Evolutionary conservation across 1,140 invertebrate species (phyloP), one percentile per base, ranked within the genome.

Genomic region (Nephotettix cincticeps): DNA sequence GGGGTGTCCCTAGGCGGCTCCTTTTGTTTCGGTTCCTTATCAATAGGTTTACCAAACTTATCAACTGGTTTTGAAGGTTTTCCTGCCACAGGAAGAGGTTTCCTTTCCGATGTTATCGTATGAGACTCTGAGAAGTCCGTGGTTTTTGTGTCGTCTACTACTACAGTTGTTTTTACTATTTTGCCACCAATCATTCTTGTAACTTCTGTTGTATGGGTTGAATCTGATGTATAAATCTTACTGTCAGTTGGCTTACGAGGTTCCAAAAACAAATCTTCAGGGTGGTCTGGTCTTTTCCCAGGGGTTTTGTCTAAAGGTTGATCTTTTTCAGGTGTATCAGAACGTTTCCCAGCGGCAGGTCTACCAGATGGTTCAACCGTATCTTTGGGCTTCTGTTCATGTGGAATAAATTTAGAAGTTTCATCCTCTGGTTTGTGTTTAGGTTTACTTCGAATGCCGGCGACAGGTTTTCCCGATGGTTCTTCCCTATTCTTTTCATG

Each of bases 91-190:
- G 36, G 36, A 4, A 51, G 14, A 14, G 68, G 45, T 56, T 69
- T 54, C 30, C n/a, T 30, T 9, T 14, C 14, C 9, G 21, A 56
- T 56, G 23, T 19, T 36, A 17, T 66, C 25, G n/a, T n/a, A n/a
- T n/a, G 28, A 14, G 21, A 30, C 23, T 69, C 51, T 28, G 68
- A 29, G 45, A 56, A 30, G 30, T 69, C 68, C 13, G 3, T 68
- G n/a, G 25, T 28, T 19, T 11, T 43, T 47, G 27, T 58, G 25
- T 70, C 69, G 1, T 65, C 63, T 9, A 65, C 63, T 1, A 40
- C 6, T 9, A 63, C 56, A 28, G 40, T 69, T 2, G 68, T 69
- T 69, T 69, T 69, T 28, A 69, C 47, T 11, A 74, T 32, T 71
- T 63, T 29, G 4, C 28, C 58, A 6, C 58, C 58, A 13, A 63